phyloP scores from a whole-genome alignment of 1,140 invertebrate species.

The Teleogryllus occipitalis region DNA sequence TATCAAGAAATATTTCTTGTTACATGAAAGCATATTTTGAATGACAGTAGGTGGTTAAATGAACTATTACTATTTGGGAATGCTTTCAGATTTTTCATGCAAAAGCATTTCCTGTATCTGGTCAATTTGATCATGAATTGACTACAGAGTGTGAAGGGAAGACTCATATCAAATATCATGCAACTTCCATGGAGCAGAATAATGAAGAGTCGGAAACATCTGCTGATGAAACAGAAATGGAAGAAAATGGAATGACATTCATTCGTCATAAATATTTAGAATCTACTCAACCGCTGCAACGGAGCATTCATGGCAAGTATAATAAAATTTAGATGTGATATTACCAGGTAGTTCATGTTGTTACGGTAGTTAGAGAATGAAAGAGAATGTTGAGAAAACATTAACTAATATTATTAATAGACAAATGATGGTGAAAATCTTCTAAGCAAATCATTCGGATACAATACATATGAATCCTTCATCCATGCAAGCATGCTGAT shows the following conservation, averaged over 20 bases:
- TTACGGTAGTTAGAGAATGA: no score
- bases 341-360: no score
- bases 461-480: neutral
- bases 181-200: neutral
- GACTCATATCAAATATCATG: neutral
- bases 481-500: no score
- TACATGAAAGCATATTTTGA: no score
- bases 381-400: neutral
- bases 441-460: neutral
- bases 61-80: neutral
- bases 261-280: conserved; percentile 32
- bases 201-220: conserved; percentile 27
- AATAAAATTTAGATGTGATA: no score
- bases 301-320: conserved; percentile 8
- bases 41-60: no score
- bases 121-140: conserved; percentile 39
- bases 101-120: conserved; percentile 56
- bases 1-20: no score
- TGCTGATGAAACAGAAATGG: conserved; percentile 31
- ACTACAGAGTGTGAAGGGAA: conserved; percentile 28
- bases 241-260: conserved; percentile 38
- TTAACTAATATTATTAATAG: neutral
- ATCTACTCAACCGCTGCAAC: neutral
- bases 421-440: no score
- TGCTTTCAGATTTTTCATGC: conserved; percentile 41